Evolutionary conservation across 2,797 vertebrate genomes (phyloP).

Genomic region (Phylloscopus collybita): DNA sequence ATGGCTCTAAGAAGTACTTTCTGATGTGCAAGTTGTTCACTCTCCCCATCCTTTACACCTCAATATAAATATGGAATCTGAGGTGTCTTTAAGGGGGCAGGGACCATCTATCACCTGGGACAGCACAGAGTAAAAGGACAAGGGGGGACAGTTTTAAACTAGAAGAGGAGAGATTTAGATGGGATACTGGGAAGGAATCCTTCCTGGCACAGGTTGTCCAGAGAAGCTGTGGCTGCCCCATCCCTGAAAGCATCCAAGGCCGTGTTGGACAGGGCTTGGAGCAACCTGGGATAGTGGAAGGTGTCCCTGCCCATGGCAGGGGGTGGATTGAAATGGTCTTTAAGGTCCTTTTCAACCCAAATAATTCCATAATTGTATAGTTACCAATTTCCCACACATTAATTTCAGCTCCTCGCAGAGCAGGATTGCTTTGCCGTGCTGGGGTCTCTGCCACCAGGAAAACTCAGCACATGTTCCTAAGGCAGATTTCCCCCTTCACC

Average conservation of each 20-base stretch:
- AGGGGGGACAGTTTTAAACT: neutral
- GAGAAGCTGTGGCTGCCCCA: neutral
- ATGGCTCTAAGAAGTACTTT: neutral
- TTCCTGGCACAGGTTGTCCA: accelerated
- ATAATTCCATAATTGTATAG: neutral
- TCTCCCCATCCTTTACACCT: neutral
- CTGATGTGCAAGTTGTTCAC: neutral
- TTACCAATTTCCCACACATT: neutral
- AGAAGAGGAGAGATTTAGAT: neutral
- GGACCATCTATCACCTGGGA: neutral
- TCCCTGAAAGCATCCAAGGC: neutral
- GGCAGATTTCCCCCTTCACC: neutral
- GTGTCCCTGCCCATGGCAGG: neutral
- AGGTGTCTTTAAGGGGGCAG: neutral
- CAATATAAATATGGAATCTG: neutral
- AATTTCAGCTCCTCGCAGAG: neutral
- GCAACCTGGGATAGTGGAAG: accelerated
- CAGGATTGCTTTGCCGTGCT: neutral
- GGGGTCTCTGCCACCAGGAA: neutral
- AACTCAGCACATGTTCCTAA: neutral
- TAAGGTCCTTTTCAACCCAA: neutral
- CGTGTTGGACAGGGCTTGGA: accelerated
- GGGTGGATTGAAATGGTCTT: accelerated
- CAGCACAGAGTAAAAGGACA: neutral
- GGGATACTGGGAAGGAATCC: accelerated